Evolutionary conservation across 2,797 vertebrate species (phyloP).

Genomic region (Eulemur albifrons): DNA sequence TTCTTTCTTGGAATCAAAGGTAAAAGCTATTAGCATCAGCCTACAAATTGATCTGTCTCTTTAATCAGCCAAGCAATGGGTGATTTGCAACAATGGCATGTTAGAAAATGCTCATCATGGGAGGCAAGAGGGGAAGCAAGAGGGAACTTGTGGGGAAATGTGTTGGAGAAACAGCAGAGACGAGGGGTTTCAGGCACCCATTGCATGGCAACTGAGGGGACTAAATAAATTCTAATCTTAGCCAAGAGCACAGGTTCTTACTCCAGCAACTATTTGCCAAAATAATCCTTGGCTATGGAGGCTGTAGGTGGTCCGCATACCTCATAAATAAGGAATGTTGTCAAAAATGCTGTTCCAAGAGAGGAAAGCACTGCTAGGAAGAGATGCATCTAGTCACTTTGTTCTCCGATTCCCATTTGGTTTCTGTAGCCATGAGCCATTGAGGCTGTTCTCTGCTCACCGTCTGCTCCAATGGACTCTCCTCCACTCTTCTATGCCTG

Average conservation of each 20-base stretch:
- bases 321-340: background rate
- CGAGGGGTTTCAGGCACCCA: background rate
- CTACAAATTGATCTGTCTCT: slow-evolving; percentile 1
- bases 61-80: background rate
- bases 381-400: background rate
- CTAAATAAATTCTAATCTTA: background rate
- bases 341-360: background rate
- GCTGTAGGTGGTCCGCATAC: background rate
- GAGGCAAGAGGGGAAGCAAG: background rate
- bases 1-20: background rate
- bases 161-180: background rate
- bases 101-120: background rate
- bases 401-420: background rate
- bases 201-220: background rate
- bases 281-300: background rate
- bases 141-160: background rate
- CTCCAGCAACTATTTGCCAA: background rate
- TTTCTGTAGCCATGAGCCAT: background rate
- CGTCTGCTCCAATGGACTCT: background rate
- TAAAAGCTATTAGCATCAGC: background rate
- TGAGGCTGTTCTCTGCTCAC: background rate
- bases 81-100: background rate
- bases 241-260: background rate
- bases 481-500: background rate
- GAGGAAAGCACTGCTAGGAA: background rate